Base-by-base conservation (phyloP, 2,888 invertebrate species). In the Drosophila nigricruria region DNA sequence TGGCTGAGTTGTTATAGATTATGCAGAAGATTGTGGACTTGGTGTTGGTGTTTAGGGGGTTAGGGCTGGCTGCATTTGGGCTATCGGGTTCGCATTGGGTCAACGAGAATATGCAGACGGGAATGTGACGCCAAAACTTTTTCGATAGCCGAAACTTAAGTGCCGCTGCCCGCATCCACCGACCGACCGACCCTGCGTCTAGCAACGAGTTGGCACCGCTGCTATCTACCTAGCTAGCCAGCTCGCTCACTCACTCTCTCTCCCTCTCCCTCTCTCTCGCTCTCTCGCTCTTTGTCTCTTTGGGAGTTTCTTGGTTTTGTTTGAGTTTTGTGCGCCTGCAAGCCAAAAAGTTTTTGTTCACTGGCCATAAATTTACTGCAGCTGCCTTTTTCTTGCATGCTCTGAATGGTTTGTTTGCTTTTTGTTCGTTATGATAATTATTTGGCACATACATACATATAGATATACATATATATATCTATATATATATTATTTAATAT, bases 121-220 rank as follows among this genome's bases (percentile, higher is more conserved):
- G 69, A 63, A 66, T 56, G 61, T 69, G 77, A 73, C 79, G 82
- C 79, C 76, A 82, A 80, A 80, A 80, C 66, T 80, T 80, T 80
- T 67, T 66, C 80, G 80, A 80, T 80, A 80, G 80, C 67, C 68
- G 50, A 76, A 82, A 82, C 79, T 77, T 79, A 79, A 79, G 74
- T 81, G 74, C 78, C 80, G 67, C 16, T 52, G 20, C 50, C 50
- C 50, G 50, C 50, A 50, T 23, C 8, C 50, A 14, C 5, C 34
- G 32, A 34, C 34, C 8, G 34, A 14, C 5, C 34, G 32, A 34
- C 34, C 32, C 52, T 20, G 65, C 70, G 62, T 70, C 73, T 34
- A 63, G 65, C 76, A 81, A 78, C 70, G 63, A 71, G 71, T 75
- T 77, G 79, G 70, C 75, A 74, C 38, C 60, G 36, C 54, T 43